Base-by-base conservation (phyloP, 2,888 invertebrate species). In the Andrena bucephala region DNA sequence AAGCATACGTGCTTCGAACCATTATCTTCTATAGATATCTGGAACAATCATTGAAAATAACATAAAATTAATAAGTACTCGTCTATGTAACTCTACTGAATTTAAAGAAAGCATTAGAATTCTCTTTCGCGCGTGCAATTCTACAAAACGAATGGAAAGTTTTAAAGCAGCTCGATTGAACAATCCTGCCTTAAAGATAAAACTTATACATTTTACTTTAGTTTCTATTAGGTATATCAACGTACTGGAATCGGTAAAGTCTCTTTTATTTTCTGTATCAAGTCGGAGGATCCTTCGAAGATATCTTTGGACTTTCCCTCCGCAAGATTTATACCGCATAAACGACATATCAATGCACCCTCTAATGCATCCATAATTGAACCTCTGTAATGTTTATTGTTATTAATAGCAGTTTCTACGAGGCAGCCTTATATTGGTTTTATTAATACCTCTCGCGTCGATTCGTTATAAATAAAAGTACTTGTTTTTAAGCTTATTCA, bases 21-120 rank as follows among this genome's bases (percentile, higher is more conserved):
- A 73, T 63, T 57, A 69, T 90, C 90, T 36, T 87, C 79, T 31
- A 63, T 66, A 20, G 80, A 84, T 66, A 90, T 83, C 90, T 90
- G 71, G 5, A 89, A 87, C 74, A 82, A 52, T 68, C 10, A 33
- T 80, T 72, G 13, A 71, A 57, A 66, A 16, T 50, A 36, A n/a
- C 29, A 29, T 62, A 62, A 68, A 59, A 57, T 54, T 36, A 68
- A 2, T 20, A 5, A 4, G 16, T 31, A 36, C 62, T 48, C n/a
- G 48, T 60, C 10, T n/a, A 42, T 42, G 48, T 33, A 59, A 20
- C 10, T 68, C 16, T n/a, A 16, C 1, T 1, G 42, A 42, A 42
- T 42, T 42, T 42, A 42, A 42, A 16, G 5, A 16, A 42, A 42
- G 10, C 36, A 36, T 36, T 36, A 36, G 36, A 33, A 33, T 33